Conservation (phyloP, 2,113 vertebrate genomes). For the Octodon degus region DNA sequence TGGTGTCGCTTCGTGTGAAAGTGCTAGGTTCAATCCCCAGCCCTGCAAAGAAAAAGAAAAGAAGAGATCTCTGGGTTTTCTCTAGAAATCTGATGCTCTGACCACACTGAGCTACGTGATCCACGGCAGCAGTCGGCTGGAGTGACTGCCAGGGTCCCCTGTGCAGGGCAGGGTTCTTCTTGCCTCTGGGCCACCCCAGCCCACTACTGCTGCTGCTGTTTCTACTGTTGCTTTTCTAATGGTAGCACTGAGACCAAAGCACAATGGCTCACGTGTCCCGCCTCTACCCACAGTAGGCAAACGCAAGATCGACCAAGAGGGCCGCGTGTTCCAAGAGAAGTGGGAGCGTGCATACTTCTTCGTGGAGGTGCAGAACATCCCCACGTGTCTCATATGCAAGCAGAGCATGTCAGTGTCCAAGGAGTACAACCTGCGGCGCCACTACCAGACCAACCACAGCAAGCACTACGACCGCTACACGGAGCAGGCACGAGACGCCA, state of each 20-base stretch:
- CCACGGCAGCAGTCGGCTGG: fast-evolving
- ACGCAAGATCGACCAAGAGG: slow-evolving; percentile 80
- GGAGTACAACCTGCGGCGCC: slow-evolving; percentile 77
- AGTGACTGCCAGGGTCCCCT: neutral
- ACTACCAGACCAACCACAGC: slow-evolving; percentile 78
- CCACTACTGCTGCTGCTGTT: neutral
- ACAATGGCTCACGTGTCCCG: slow-evolving; percentile 10
- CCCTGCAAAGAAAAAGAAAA: too few relatives aligned
- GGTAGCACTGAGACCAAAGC: neutral
- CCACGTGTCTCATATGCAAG: slow-evolving; percentile 74
- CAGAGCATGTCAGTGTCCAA: slow-evolving; percentile 74
- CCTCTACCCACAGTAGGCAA: slow-evolving; percentile 74
- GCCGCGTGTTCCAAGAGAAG: slow-evolving; percentile 79
- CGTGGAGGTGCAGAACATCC: slow-evolving; percentile 75
- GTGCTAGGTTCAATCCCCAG: neutral
- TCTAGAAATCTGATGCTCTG: neutral
- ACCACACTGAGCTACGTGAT: fast-evolving
- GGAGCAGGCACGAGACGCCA: slow-evolving; percentile 17
- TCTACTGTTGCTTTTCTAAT: neutral
- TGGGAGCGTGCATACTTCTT: slow-evolving; percentile 81
- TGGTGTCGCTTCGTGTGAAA: neutral
- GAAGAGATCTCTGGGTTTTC: neutral
- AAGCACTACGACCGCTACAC: slow-evolving; percentile 74
- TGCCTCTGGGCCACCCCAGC: neutral
- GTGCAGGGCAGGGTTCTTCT: neutral